Evolutionary conservation across 30 jellyfish, hydroid and myxozoan genomes (phyloP).

Genomic region (Morbakka virulenta): DNA sequence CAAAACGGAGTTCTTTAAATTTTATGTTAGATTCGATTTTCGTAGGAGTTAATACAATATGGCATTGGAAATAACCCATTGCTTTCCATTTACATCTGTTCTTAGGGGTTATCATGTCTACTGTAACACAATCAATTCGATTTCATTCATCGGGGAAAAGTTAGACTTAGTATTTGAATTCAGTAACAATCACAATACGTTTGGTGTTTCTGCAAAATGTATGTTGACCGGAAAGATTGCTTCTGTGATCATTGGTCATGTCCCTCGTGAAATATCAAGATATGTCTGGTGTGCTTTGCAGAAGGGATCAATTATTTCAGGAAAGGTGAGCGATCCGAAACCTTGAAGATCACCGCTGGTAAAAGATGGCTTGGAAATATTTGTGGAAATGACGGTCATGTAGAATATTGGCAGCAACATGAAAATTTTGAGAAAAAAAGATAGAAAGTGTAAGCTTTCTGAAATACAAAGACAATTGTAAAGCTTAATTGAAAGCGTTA

Average conservation of each 20-base stretch:
- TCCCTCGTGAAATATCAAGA: not conserved
- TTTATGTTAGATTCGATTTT: too few relatives aligned
- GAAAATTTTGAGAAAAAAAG: not conserved
- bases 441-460: not conserved
- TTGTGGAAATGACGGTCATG: not conserved
- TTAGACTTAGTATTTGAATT: not conserved
- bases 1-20: too few relatives aligned
- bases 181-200: not conserved
- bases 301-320: not conserved
- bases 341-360: not conserved
- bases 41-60: too few relatives aligned
- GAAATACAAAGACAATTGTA: not conserved
- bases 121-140: not conserved
- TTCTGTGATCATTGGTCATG: not conserved
- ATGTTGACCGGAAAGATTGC: not conserved
- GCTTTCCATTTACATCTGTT: not conserved
- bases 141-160: too few relatives aligned
- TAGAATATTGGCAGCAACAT: not conserved
- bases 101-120: not conserved
- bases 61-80: too few relatives aligned
- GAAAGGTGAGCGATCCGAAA: not conserved
- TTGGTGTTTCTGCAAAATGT: not conserved
- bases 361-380: not conserved
- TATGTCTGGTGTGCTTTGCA: not conserved
- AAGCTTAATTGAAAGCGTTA: not conserved